Percentiles rank a stretch among this genome's conserved stretches.
Evolutionary conservation across 2,888 invertebrate genomes (phyloP).

Genomic region (Drosophila crucigera): DNA sequence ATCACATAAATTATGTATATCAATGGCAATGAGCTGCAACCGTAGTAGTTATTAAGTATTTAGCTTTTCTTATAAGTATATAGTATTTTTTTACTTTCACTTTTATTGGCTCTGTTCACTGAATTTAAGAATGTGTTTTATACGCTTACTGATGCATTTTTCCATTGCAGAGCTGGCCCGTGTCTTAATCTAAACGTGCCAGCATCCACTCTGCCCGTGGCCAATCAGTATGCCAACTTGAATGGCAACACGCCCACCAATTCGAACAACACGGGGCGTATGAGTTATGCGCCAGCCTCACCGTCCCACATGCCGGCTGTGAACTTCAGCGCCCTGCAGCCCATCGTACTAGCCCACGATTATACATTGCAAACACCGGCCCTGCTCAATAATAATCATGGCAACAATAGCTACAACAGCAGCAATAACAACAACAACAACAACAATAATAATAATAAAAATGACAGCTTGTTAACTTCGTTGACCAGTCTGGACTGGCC

Average conservation of each 20-base stretch:
- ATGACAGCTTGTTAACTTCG: conserved; percentile 57
- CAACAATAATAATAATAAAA: conserved; percentile 29
- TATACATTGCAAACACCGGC: conserved; percentile 69
- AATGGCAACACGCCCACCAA: conserved; percentile 60
- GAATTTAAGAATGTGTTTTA: neutral
- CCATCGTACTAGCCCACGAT: conserved; percentile 64
- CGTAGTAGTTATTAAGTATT: conserved; percentile 12
- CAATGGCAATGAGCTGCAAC: conserved; percentile 29
- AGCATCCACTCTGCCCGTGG: conserved; percentile 38
- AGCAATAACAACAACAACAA: conserved; percentile 33
- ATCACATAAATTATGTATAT: conserved; percentile 9
- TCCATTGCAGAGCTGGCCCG: conserved; percentile 59
- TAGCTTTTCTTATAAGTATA: conserved; percentile 14
- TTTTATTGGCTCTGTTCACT: conserved; percentile 42
- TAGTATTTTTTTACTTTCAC: conserved; percentile 27
- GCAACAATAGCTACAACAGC: conserved; percentile 26
- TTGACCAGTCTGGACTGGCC: conserved; percentile 67
- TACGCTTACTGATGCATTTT: conserved; percentile 13
- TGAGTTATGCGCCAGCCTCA: conserved; percentile 57
- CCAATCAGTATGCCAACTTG: conserved; percentile 23
- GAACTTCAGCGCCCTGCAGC: conserved; percentile 66
- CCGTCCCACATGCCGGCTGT: conserved; percentile 51
- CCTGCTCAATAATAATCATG: conserved; percentile 40
- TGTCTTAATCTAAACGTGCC: conserved; percentile 53
- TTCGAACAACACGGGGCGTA: conserved; percentile 45